Evolutionary conservation across 2,888 invertebrate genomes (phyloP).

Genomic region (Ophraella communa): DNA sequence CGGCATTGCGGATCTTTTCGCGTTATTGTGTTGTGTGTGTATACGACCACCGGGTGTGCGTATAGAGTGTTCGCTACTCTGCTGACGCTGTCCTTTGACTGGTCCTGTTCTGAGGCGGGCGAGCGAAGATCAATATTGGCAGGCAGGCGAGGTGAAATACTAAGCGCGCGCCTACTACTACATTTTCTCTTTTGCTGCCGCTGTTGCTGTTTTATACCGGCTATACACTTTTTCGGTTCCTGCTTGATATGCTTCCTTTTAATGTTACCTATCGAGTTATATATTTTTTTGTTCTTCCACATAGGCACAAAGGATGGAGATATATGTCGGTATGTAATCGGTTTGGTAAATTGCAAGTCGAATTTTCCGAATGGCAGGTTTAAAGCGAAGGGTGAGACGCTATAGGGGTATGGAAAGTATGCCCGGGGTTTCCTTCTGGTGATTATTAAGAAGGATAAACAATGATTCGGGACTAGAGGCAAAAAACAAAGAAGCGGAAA

Average conservation of each 20-base stretch:
- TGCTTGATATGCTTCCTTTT: slow-evolving; percentile 1
- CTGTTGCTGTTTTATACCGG: not conserved
- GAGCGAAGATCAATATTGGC: slow-evolving; percentile 57
- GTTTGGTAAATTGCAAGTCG: too few species aligned
- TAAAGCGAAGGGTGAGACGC: too few species aligned
- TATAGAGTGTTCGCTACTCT: slow-evolving; percentile 37
- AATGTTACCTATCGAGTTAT: not conserved
- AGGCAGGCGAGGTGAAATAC: slow-evolving; percentile 39
- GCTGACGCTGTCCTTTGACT: slow-evolving; percentile 55
- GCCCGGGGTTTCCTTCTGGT: too few species aligned
- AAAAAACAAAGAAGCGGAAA: too few species aligned
- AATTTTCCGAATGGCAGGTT: too few species aligned
- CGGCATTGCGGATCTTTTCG: slow-evolving; percentile 20
- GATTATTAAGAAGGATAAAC: too few species aligned
- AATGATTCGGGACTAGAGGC: too few species aligned
- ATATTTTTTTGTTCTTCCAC: not conserved
- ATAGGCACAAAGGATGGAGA: not conserved
- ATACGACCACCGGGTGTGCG: too few species aligned
- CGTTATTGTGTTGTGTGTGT: slow-evolving; percentile 5
- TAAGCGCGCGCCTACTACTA: slow-evolving; percentile 2
- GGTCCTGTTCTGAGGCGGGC: slow-evolving; percentile 51
- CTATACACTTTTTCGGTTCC: slow-evolving; percentile 3
- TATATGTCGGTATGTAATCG: too few species aligned
- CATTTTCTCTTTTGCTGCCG: slow-evolving; percentile 1
- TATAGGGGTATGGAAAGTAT: too few species aligned